phyloP scores from a whole-genome alignment of 2,797 vertebrate species.

The Poeciliopsis gracilis region DNA sequence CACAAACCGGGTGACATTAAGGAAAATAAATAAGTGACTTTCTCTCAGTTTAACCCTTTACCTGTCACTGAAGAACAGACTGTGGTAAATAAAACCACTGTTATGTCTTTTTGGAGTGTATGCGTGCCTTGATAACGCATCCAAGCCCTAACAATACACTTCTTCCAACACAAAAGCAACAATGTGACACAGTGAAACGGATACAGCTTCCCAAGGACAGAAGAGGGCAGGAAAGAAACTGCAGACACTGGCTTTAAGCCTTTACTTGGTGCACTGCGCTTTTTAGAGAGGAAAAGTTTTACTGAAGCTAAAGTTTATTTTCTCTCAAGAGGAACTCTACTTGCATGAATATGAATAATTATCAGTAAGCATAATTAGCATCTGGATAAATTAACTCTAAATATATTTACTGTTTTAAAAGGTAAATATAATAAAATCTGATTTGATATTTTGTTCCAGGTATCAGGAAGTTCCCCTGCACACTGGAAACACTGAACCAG shows the following conservation, averaged over 20 bases:
- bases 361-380: not conserved
- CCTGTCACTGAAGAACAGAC: not conserved
- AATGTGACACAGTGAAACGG: constrained; percentile 30
- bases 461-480: not conserved
- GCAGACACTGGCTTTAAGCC: not conserved
- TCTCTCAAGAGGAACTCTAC: not conserved
- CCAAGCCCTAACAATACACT: constrained; percentile 47
- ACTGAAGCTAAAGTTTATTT: not conserved
- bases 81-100: not conserved
- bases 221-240: constrained; percentile 13
- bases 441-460: not conserved
- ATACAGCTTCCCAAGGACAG: constrained; percentile 49
- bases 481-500: not conserved
- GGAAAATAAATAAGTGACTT: not conserved
- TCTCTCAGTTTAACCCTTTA: not conserved
- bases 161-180: constrained; percentile 35
- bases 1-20: not conserved
- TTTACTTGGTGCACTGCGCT: not conserved
- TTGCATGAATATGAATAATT: not conserved
- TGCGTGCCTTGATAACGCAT: not conserved
- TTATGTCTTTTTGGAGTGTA: not conserved
- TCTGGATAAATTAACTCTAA: not conserved
- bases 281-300: not conserved
- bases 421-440: not conserved
- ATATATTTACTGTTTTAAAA: not conserved